Evolutionary conservation across 2,888 invertebrate genomes (phyloP).

Genomic region (Carpatolechia fugitivella): DNA sequence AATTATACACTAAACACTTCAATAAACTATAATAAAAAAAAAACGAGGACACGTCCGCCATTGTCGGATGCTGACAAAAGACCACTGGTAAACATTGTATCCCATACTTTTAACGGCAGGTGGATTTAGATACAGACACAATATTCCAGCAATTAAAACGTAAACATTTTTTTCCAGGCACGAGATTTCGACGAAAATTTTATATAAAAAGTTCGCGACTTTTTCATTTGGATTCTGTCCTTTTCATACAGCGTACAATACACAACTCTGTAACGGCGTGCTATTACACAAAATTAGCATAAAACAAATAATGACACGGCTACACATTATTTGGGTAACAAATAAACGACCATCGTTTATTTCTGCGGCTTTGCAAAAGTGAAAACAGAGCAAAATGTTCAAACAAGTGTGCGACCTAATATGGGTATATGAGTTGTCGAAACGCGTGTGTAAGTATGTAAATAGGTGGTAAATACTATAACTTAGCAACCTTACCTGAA

Average conservation of each 20-base stretch:
- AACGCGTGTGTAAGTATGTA: background rate
- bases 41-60: too few relatives aligned
- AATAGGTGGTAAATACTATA: background rate
- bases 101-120: too few relatives aligned
- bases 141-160: too few relatives aligned
- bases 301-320: slow-evolving; percentile 19
- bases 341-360: slow-evolving; percentile 13
- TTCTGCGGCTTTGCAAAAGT: slow-evolving; percentile 3
- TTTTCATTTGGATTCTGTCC: background rate
- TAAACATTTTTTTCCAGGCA: too few relatives aligned
- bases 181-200: background rate
- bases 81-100: too few relatives aligned
- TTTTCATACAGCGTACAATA: background rate
- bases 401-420: background rate
- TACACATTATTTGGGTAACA: slow-evolving; percentile 16
- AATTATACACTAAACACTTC: too few relatives aligned
- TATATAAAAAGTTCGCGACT: background rate
- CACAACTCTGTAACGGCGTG: background rate
- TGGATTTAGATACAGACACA: too few relatives aligned
- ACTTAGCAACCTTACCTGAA: background rate
- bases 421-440: background rate
- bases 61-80: too few relatives aligned
- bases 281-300: slow-evolving; percentile 17
- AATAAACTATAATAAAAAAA: too few relatives aligned
- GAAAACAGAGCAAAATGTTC: slow-evolving; percentile 7